Percentiles rank a stretch among this genome's conserved stretches.
phyloP scores from a whole-genome alignment of 2,113 vertebrate species.

The Lampris incognitus region DNA sequence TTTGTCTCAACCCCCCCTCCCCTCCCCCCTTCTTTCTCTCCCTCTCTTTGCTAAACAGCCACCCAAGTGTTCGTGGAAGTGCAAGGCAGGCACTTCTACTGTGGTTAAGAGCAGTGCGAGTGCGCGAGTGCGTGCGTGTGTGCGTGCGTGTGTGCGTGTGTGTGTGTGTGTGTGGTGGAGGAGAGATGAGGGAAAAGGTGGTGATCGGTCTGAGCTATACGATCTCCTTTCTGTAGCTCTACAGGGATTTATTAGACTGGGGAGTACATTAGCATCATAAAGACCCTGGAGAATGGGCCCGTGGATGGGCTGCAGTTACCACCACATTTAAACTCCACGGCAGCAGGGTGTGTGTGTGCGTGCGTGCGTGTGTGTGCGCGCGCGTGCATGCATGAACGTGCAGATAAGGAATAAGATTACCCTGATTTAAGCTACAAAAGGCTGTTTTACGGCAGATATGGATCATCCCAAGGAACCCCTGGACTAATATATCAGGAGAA shows the following conservation, averaged over 20 bases:
- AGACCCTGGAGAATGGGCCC: constrained; percentile 79
- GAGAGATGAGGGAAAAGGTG: constrained; percentile 61
- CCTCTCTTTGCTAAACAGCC: constrained; percentile 66
- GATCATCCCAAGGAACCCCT: constrained; percentile 67
- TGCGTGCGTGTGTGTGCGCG: constrained; percentile 9
- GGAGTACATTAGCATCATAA: constrained; percentile 87
- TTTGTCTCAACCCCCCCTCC: constrained; percentile 67
- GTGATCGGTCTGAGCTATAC: constrained; percentile 79
- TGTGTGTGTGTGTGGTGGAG: constrained; percentile 37
- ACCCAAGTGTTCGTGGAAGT: constrained; percentile 73
- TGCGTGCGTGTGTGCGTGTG: constrained; percentile 40
- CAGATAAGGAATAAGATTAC: constrained; percentile 76
- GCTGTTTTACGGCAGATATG: constrained; percentile 79
- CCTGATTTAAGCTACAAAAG: constrained; percentile 77
- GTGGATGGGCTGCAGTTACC: constrained; percentile 72
- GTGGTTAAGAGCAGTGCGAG: constrained; percentile 50
- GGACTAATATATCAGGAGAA: constrained; percentile 67
- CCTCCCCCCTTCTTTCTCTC: neutral
- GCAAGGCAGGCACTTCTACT: constrained; percentile 79
- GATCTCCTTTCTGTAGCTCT: constrained; percentile 82
- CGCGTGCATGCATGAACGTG: constrained; percentile 32
- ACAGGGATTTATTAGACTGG: constrained; percentile 85
- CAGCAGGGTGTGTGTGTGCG: constrained; percentile 45
- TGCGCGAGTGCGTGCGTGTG: constrained; percentile 7
- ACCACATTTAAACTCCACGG: constrained; percentile 67